These are phyloP conservation scores for Bucorvus abyssinicus DNA, from an alignment of 2,797 vertebrate species.

Conservation along the genomic window DNA sequence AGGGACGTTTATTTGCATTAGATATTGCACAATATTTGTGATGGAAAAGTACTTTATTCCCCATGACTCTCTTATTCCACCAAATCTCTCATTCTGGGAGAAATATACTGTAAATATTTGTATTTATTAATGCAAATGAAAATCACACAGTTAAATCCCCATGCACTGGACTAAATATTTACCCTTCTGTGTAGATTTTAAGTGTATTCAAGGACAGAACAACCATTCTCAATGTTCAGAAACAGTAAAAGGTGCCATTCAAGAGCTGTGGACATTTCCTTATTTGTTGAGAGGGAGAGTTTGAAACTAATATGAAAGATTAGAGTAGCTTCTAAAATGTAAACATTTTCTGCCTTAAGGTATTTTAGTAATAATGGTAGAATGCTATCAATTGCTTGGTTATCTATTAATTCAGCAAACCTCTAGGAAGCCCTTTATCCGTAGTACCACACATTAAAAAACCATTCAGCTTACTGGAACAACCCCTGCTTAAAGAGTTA, in stretches of 20 bases:
- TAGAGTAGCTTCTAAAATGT: not conserved
- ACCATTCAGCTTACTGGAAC: not conserved
- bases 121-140: constrained; percentile 58
- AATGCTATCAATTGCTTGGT: not conserved
- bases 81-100: constrained; percentile 9
- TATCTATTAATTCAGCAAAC: not conserved
- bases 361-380: not conserved
- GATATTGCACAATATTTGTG: not conserved
- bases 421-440: not conserved
- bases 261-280: not conserved
- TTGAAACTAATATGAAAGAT: not conserved
- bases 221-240: constrained; percentile 23
- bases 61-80: not conserved
- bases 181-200: constrained; percentile 33
- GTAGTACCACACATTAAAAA: not conserved
- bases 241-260: not conserved
- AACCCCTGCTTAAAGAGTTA: not conserved
- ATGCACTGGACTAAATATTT: constrained; percentile 63
- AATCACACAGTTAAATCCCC: constrained; percentile 39
- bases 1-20: not conserved
- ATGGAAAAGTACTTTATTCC: not conserved
- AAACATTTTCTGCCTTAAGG: not conserved
- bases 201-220: constrained; percentile 43
- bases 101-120: constrained; percentile 67
- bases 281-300: not conserved